phyloP scores from a whole-genome alignment of 2,797 vertebrate genomes.

The Characodon lateralis region DNA sequence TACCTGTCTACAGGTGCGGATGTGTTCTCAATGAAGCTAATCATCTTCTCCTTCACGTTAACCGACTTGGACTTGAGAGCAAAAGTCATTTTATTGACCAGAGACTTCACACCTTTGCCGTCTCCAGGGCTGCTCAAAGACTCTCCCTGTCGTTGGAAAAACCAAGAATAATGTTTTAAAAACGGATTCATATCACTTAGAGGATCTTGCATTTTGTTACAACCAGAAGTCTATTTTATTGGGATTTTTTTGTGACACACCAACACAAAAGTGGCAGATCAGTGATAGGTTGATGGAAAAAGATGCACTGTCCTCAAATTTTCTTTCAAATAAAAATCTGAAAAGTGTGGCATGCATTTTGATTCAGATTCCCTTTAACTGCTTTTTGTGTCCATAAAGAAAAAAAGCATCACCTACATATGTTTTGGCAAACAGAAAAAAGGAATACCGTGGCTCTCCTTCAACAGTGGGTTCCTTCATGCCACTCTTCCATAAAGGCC shows the following conservation, averaged over 20 bases:
- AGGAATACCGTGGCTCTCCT: not conserved
- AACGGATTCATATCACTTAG: not conserved
- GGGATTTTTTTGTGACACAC: not conserved
- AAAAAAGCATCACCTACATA: not conserved
- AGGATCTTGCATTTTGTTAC: not conserved
- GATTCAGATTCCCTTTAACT: no score
- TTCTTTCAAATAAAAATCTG: not conserved
- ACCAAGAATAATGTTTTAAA: not conserved
- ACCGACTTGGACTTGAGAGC: conserved; percentile 97
- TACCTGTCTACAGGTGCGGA: conserved; percentile 97
- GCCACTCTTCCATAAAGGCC: not conserved
- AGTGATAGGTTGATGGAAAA: not conserved
- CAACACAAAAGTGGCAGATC: not conserved
- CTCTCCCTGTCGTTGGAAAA: conserved; percentile 67
- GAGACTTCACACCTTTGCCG: conserved; percentile 94
- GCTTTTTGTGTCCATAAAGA: not conserved
- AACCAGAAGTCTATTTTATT: not conserved
- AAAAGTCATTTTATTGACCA: conserved; percentile 99
- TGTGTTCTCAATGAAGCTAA: conserved; percentile 99
- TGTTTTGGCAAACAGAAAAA: not conserved
- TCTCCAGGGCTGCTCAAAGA: conserved; percentile 87
- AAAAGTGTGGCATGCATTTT: not conserved
- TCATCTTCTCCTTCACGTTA: conserved; percentile 98
- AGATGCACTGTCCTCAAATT: not conserved
- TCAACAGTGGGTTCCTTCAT: not conserved